Evolutionary conservation across 2,113 vertebrate genomes (phyloP).

Genomic region (Petaurus breviceps): DNA sequence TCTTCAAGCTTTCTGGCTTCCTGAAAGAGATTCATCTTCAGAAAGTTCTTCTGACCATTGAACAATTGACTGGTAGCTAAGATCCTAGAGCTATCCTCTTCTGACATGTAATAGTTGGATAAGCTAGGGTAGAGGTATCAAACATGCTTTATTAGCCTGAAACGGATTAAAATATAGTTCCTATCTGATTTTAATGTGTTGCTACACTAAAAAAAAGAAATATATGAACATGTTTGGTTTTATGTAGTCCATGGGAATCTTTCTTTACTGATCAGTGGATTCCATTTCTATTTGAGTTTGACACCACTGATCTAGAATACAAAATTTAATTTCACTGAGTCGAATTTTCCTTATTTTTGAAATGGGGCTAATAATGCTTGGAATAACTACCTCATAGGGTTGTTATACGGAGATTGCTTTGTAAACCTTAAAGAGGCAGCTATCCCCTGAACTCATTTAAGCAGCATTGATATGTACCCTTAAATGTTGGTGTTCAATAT

Average conservation of each 20-base stretch:
- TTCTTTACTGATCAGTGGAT: neutral
- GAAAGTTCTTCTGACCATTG: neutral
- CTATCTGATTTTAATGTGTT: neutral
- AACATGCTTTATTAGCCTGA: neutral
- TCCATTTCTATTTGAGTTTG: neutral
- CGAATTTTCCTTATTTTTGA: neutral
- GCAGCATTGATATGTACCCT: neutral
- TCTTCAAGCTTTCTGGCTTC: constrained; percentile 26
- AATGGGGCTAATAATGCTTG: neutral
- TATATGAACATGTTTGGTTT: neutral
- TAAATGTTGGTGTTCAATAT: neutral
- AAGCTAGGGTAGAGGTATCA: neutral
- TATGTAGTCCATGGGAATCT: neutral
- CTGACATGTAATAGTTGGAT: neutral
- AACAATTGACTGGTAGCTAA: neutral
- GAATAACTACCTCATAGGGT: neutral
- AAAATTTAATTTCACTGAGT: neutral
- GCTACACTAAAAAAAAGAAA: neutral
- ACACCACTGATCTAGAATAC: neutral
- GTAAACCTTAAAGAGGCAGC: neutral
- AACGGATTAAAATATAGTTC: neutral
- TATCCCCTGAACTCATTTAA: neutral
- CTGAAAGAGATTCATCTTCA: constrained; percentile 1
- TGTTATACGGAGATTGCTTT: neutral
- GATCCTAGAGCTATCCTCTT: neutral